These are phyloP conservation scores for Taenioides sp. DNA, from an alignment of 2,797 vertebrate genomes.

Conservation along the genomic window DNA sequence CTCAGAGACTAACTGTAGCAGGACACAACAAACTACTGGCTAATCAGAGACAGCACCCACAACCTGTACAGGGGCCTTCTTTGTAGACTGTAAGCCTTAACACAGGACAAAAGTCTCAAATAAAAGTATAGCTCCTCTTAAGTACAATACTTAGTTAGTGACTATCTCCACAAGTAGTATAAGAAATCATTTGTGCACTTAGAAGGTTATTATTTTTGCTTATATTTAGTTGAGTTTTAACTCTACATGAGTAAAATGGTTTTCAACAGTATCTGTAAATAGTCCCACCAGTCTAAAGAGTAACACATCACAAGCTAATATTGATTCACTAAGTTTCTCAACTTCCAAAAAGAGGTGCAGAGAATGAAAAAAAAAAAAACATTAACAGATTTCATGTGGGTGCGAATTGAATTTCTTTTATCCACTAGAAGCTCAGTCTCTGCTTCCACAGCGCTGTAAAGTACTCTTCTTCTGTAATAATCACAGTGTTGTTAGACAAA, in stretches of 20 bases:
- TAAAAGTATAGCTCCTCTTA: too few relatives aligned
- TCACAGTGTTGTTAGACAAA: not conserved
- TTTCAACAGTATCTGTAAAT: not conserved
- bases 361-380: conserved; percentile 55
- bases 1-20: not conserved
- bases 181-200: too few relatives aligned
- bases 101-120: too few relatives aligned
- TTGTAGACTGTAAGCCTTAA: too few relatives aligned
- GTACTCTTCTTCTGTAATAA: conserved; percentile 9
- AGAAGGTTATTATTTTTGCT: not conserved
- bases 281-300: conserved; percentile 43
- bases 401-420: conserved; percentile 61
- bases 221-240: not conserved
- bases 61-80: too few relatives aligned
- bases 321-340: conserved; percentile 60
- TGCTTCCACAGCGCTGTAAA: conserved; percentile 39
- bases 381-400: conserved; percentile 66
- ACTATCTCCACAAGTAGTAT: too few relatives aligned
- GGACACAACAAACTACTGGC: too few relatives aligned
- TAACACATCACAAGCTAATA: conserved; percentile 56
- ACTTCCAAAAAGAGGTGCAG: conserved; percentile 40
- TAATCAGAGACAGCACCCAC: too few relatives aligned
- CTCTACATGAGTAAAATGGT: not conserved
- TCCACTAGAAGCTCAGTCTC: conserved; percentile 44
- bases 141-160: too few relatives aligned